Conservation (phyloP, 2,113 vertebrate species). For the Atherinomorus stipes region DNA sequence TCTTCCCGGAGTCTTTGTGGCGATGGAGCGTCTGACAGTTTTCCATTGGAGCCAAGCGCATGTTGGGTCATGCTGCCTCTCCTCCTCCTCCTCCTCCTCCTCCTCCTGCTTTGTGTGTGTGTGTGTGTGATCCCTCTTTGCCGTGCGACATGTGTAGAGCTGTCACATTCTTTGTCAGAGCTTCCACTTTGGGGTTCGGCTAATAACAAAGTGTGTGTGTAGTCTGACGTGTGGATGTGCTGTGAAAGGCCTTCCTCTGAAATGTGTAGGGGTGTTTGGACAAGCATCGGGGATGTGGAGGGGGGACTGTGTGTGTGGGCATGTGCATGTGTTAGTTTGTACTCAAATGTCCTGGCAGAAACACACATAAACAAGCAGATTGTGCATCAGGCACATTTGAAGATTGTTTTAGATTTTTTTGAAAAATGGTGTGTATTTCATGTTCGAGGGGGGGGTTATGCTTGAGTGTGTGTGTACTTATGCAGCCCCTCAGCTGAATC, state of each 20-base stretch:
- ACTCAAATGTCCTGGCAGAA: slow-evolving; percentile 26
- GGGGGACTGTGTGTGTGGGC: slow-evolving; percentile 37
- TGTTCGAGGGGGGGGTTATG: not conserved
- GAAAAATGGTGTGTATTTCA: not conserved
- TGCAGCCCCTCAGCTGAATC: slow-evolving; percentile 28
- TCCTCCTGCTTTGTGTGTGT: slow-evolving; percentile 30
- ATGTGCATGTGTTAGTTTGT: slow-evolving; percentile 41
- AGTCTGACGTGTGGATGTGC: slow-evolving; percentile 35
- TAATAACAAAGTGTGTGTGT: slow-evolving; percentile 67
- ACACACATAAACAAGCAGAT: slow-evolving; percentile 7
- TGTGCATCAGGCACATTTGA: not conserved
- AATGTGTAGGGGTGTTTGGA: slow-evolving; percentile 61
- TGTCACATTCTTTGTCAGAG: slow-evolving; percentile 78
- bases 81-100: slow-evolving; percentile 35
- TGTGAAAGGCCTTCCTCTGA: slow-evolving; percentile 39
- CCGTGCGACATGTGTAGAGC: slow-evolving; percentile 56
- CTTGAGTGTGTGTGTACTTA: slow-evolving; percentile 45
- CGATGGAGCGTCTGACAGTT: slow-evolving; percentile 56
- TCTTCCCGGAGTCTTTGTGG: slow-evolving; percentile 68
- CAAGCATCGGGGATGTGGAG: slow-evolving; percentile 56
- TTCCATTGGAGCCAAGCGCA: slow-evolving; percentile 65
- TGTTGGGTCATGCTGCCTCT: slow-evolving; percentile 77
- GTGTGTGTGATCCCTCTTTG: slow-evolving; percentile 18
- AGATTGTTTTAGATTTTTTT: not conserved
- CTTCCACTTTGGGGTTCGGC: slow-evolving; percentile 49